Evolutionary conservation across 92 coral and sea anemone species (phyloP).

Genomic region (Epizoanthus scotinus): DNA sequence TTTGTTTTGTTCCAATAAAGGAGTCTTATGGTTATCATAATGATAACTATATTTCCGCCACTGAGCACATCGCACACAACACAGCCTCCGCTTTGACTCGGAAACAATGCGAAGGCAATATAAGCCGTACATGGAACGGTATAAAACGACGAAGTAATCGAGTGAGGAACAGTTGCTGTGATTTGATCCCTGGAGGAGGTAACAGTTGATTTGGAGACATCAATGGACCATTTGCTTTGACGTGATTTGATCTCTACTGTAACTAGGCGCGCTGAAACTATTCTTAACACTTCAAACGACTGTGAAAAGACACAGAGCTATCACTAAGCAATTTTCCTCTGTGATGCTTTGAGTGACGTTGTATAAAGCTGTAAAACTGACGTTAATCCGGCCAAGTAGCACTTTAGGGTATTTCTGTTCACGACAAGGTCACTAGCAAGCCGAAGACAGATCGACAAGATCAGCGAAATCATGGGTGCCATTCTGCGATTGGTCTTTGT

Average conservation of each 20-base stretch:
- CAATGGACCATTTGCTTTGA: neutral
- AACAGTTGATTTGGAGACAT: neutral
- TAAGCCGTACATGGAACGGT: slow-evolving; percentile 24
- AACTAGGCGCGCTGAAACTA: slow-evolving; percentile 7
- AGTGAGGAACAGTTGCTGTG: slow-evolving; percentile 1
- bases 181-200: slow-evolving; percentile 11
- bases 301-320: neutral
- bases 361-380: neutral
- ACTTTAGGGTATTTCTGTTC: too few species aligned
- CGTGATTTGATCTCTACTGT: slow-evolving; percentile 8
- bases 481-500: neutral
- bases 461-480: slow-evolving; percentile 5
- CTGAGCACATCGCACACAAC: slow-evolving; percentile 32
- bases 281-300: neutral
- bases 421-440: too few species aligned
- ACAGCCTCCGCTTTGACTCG: slow-evolving; percentile 37
- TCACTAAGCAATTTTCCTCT: neutral
- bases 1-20: slow-evolving; percentile 32
- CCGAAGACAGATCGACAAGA: too few species aligned
- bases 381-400: neutral
- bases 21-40: slow-evolving; percentile 29
- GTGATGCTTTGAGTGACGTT: neutral
- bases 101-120: slow-evolving; percentile 29
- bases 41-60: slow-evolving; percentile 38
- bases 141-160: neutral